Base-by-base conservation (phyloP, 2,888 invertebrate species). In the Nemotelus pantherinus region DNA sequence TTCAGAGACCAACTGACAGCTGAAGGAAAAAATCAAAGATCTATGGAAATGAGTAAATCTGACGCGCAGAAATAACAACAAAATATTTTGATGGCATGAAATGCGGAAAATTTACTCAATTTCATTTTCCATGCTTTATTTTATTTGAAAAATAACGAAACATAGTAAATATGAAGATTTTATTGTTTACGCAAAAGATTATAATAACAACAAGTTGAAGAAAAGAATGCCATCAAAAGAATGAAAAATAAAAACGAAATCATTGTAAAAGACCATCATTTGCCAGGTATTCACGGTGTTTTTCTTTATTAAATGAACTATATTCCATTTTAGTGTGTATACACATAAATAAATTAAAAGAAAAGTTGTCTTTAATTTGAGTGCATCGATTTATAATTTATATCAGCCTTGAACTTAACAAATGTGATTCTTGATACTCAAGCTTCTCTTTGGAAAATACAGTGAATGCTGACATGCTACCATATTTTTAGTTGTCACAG, bases 261-360 rank as follows among this genome's bases (percentile, higher is more conserved):
- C 74, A 48, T 74, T 74, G 74, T 74, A 74, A 74, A 74, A 74
- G 74, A 74, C 74, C 74, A 74, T 50, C 74, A 74, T 60, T 60
- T 74, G 74, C 74, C 74, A 74, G 74, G 74, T 47, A 74, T 60
- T 60, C 43, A 7, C 58, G 25, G 48, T 72, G 58, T 72, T 72
- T 72, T 72, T 47, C 57, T 72, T 72, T 68, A 25, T 53, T 7
- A 63, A 63, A 63, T 7, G 63, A 63, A 63, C 39, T 43, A 63
- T 63, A 63, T 63, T 63, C 63, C 63, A 63, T 63, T 63, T 43
- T 63, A 63, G 7, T 63, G 63, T 63, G 6, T 6, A 25, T 25
- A 25, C 25, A 25, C 25, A 25, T 25, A 41, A 63, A 63, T 63
- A 63, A 63, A 63, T 39, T 53, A 7, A 53, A 53, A 53, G 6